phyloP scores from a whole-genome alignment of 1,140 invertebrate species.

The Drosophila lini region DNA sequence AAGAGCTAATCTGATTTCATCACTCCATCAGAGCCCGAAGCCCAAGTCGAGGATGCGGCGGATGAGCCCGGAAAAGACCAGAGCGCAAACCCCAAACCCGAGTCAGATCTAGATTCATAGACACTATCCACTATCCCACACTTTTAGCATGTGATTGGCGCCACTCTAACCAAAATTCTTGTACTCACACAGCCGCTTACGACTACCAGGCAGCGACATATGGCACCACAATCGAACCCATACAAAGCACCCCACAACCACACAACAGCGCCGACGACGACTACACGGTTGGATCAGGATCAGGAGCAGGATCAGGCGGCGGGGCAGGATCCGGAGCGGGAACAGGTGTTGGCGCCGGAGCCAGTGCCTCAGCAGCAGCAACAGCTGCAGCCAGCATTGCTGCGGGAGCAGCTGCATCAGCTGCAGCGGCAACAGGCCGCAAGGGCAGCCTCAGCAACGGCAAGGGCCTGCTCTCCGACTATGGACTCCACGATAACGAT shows the following conservation, averaged over 20 bases:
- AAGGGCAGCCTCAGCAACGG: slow-evolving; percentile 60
- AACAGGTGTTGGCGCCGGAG: slow-evolving; percentile 18
- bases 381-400: slow-evolving; percentile 30
- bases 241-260: slow-evolving; percentile 74
- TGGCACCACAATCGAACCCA: slow-evolving; percentile 78
- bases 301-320: slow-evolving; percentile 22
- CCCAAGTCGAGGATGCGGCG: background rate
- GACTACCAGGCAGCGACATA: slow-evolving; percentile 83
- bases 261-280: slow-evolving; percentile 70
- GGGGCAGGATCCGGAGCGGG: slow-evolving; percentile 24
- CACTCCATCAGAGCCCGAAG: slow-evolving; percentile 33
- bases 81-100: background rate
- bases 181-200: slow-evolving; percentile 76
- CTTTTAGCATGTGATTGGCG: slow-evolving; percentile 51
- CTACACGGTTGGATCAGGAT: slow-evolving; percentile 43
- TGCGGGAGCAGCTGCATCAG: slow-evolving; percentile 38
- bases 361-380: slow-evolving; percentile 34
- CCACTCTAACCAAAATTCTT: slow-evolving; percentile 72
- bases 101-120: slow-evolving; percentile 8
- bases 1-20: slow-evolving; percentile 22
- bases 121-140: slow-evolving; percentile 24
- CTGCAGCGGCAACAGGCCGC: slow-evolving; percentile 40
- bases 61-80: slow-evolving; percentile 1
- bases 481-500: slow-evolving; percentile 81
- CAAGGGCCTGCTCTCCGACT: slow-evolving; percentile 44